These are phyloP conservation scores for Lethenteron camtschaticum DNA, from an alignment of 2,113 vertebrate genomes.

Conservation along the genomic window DNA sequence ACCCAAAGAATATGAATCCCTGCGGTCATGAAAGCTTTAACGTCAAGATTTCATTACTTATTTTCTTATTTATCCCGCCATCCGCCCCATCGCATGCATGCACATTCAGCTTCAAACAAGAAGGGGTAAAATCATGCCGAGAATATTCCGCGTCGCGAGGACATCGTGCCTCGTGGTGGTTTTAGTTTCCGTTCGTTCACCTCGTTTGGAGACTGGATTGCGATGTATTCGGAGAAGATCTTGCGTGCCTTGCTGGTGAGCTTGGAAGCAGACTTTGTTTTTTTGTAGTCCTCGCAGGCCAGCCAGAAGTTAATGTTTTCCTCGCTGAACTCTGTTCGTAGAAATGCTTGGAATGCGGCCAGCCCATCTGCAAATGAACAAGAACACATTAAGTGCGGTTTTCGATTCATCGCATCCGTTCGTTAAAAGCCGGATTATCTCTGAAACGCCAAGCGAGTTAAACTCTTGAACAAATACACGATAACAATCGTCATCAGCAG, in stretches of 20 bases:
- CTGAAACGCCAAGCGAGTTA: constrained; percentile 9
- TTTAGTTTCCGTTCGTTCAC: constrained; percentile 21
- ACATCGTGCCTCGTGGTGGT: no score
- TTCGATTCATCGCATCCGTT: constrained; percentile 10
- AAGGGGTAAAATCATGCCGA: no score
- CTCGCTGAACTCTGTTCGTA: constrained; percentile 88
- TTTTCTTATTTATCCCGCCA: no score
- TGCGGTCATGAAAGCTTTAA: no score
- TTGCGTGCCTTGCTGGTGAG: constrained; percentile 88
- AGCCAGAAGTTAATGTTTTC: constrained; percentile 99
- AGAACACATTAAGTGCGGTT: background rate
- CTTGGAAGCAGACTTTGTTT: constrained; percentile 88
- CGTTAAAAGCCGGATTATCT: constrained; percentile 20
- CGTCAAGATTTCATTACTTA: no score
- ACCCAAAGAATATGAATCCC: no score
- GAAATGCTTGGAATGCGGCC: constrained; percentile 76
- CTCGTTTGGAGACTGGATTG: constrained; percentile 95
- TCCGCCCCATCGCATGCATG: no score
- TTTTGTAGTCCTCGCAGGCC: constrained; percentile 91
- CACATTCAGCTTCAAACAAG: no score
- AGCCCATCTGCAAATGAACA: constrained; percentile 44
- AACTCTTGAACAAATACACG: background rate
- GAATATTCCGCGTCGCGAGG: no score
- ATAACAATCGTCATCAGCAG: background rate
- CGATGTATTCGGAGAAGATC: constrained; percentile 77